Evolutionary conservation across 2,797 vertebrate genomes (phyloP), one percentile per base, ranked within the genome.

Genomic region (Danio choprae): DNA sequence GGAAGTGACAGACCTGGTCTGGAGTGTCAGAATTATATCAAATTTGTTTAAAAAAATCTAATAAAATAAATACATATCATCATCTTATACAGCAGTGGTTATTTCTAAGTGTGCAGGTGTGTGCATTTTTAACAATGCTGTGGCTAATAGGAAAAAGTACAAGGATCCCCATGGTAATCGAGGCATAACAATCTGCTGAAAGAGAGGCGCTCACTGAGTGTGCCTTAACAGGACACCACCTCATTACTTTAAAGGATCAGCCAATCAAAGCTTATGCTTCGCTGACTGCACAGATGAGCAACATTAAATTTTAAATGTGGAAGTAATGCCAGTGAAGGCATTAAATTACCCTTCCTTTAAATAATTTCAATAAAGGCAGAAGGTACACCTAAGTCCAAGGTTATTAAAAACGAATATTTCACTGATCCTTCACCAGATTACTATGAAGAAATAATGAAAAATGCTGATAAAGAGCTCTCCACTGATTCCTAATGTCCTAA

Each of bases 211-310:
- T 81, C 82, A 86, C 87, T 87, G 84, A 84, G 82, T 75, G 84
- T 79, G 81, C 86, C 80, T 88, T 90, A 76, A 84, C 83, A 82
- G 82, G 81, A 80, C 40, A 65, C 71, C 8, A 87, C 88, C 83
- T 81, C 43, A 74, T 79, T 77, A 84, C 84, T 86, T 86, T 79
- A 84, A 83, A 87, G 77, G 85, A 88, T 87, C 87, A 90, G 87
- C 84, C 80, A 86, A 85, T 90, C 86, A 89, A 84, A 84, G 82
- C 81, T 87, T 91, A 83, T 77, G 81, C 89, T 87, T 85, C 86
- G 82, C 81, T 79, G 85, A 58, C 40, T 58, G 70, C 36, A 7
- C 36, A 53, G 36, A 41, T 1, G 2, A 6, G 48, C 3, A 7
- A 29, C 13, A 44, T 59, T 16, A 58, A 40, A 16, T 73, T 46